Evolutionary conservation across 2,888 invertebrate species (phyloP).

Genomic region (Mimumesa dahlbomi): DNA sequence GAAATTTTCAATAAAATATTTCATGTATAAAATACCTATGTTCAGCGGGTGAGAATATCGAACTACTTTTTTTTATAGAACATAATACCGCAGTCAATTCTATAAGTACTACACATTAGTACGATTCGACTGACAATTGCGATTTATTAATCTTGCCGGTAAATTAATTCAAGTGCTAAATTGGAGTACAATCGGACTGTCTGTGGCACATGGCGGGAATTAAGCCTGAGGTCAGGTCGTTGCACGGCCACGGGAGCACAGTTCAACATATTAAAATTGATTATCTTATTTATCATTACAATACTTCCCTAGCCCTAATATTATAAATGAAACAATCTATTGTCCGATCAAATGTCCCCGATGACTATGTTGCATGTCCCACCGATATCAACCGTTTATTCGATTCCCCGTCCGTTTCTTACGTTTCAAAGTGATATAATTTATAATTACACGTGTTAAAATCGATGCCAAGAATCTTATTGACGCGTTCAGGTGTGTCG

Average conservation of each 20-base stretch:
- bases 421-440: too few species aligned
- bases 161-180: constrained; percentile 75
- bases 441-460: too few species aligned
- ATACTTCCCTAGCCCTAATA: constrained; percentile 20
- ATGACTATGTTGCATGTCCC: too few species aligned
- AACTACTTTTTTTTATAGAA: too few species aligned
- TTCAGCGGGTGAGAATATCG: too few species aligned
- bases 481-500: too few species aligned
- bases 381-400: too few species aligned
- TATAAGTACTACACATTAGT: constrained; percentile 32
- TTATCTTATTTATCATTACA: constrained; percentile 56
- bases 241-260: constrained; percentile 55
- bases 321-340: constrained; percentile 17
- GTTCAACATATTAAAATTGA: constrained; percentile 71
- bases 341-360: constrained; percentile 14
- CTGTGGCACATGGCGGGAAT: constrained; percentile 60
- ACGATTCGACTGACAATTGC: constrained; percentile 66
- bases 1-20: too few species aligned
- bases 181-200: constrained; percentile 74
- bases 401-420: too few species aligned
- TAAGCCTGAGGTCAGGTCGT: constrained; percentile 64
- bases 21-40: too few species aligned
- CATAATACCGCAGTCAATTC: constrained; percentile 37
- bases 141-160: constrained; percentile 72
- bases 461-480: too few species aligned